Evolutionary conservation across 2,888 invertebrate species (phyloP), one percentile per base, ranked within the genome.

Genomic region (Ophion ellenae): DNA sequence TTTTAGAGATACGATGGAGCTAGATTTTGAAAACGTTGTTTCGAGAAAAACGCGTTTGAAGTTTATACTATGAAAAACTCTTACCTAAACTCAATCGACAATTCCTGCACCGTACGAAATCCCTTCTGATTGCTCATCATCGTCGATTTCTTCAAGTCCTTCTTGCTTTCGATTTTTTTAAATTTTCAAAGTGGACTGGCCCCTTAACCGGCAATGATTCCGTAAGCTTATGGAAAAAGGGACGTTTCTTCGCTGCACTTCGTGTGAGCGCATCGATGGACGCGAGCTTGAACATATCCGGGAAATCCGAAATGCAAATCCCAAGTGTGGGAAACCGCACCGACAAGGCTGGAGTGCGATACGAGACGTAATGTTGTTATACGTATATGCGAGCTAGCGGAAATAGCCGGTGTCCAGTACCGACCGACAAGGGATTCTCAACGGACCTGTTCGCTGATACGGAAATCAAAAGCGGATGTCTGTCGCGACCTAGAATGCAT

Each of bases 391-490:
- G 80, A 77, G 75, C 69, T 17, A 82, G n/a, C 86, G 86, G 86
- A 86, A 86, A 71, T 81, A 81, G 84, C 79, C 76, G 79, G 83
- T 87, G 87, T 73, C 83, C 81, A 73, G 66, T 61, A 59, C 53
- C 40, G 10, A n/a, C 78, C 71, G 79, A 83, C 82, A 70, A 74
- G 83, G 59, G 59, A 76, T 71, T 80, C 86, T 88, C 84, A 87
- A 88, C 89, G 89, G 87, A 89, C 88, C 89, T 89, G 89, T 88
- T 88, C 76, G 76, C 87, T 88, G 89, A 89, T 89, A 92, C 90
- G 91, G 92, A 93, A 93, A 93, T 93, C 93, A 93, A 92, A 93
- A 93, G 91, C 94, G 94, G 94, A 94, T 92, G 92, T 91, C 91
- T 90, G 91, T 84, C 90, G 88, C 89, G 89, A 90, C 90, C 89